Conservation (phyloP, 2,113 vertebrate genomes). For the Corynorhinus townsendii region DNA sequence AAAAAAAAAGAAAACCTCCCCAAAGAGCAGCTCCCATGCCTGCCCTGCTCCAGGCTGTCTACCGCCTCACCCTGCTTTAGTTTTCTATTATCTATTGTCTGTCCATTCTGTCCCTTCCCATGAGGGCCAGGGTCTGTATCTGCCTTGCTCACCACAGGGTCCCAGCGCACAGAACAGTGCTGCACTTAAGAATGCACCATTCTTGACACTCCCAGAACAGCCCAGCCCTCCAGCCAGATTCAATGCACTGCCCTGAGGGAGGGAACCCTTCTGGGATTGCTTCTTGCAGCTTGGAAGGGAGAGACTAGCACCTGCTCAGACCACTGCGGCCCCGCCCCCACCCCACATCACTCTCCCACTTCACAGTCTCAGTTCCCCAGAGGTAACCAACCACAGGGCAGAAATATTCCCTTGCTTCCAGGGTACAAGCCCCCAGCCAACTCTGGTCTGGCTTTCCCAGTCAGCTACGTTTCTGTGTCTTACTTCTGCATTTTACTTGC, state of each 20-base stretch:
- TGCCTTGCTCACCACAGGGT: background rate
- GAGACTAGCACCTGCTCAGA: background rate
- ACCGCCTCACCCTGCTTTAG: background rate
- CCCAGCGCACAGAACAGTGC: background rate
- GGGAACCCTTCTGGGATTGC: background rate
- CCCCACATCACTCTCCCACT: background rate
- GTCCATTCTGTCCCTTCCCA: background rate
- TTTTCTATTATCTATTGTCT: background rate
- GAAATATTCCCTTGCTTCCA: constrained; percentile 11
- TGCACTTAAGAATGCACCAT: background rate
- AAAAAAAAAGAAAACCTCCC: too few relatives aligned
- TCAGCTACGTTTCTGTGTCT: background rate
- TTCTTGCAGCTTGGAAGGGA: background rate
- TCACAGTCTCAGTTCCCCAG: constrained; percentile 29
- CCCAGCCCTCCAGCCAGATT: background rate
- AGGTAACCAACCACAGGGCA: background rate
- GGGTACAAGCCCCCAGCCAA: background rate
- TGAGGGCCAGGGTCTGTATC: accelerated
- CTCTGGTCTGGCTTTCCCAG: background rate
- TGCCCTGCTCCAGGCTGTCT: background rate
- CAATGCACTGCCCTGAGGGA: accelerated
- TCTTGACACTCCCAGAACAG: background rate
- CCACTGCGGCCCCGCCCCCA: background rate
- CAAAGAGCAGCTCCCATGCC: background rate
- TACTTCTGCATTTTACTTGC: constrained; percentile 38